Base-by-base conservation (phyloP, 2,113 vertebrate species). In the Psephotus haematonotus region DNA sequence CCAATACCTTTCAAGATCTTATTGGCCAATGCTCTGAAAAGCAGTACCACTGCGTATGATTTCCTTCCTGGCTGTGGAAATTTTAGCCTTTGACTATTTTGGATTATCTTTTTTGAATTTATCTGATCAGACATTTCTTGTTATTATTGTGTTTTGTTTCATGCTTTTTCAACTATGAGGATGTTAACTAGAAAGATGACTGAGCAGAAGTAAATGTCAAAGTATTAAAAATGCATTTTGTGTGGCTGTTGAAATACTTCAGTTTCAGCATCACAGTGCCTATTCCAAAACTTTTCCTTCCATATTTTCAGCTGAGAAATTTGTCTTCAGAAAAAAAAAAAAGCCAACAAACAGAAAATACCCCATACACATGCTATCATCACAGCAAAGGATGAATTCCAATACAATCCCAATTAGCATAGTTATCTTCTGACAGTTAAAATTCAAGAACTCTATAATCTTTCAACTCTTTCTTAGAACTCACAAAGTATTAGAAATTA, bases 201-300 rank as follows among this genome's bases (percentile, higher is more conserved):
- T 39, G 59, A 68, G 64, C 25, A 93, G 60, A 92, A 86, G 80
- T 80, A 93, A 93, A 88, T 50, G 62, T 87, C 77, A 91, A 35
- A 92, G 50, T 49, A 91, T 62, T 85, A 92, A 19, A 91, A 95
- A 91, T 33, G 17, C n/a, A 46, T 70, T 89, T 72, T 89, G 14
- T 49, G 50, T 87, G 60, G 29, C 74, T 82, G 70, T 35, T 82
- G 53, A 82, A 93, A 76, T 69, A 65, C 24, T 82, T 84, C 19
- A 13, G 29, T 62, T 83, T 88, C 55, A 71, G 72, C 5, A 3
- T 63, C 59, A 46, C 0, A 87, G 7, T 3, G 6, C 41, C 46
- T 82, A 69, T 31, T 77, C 37, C 65, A 67, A 91, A 89, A 49
- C 6, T 62, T 22, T 50, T 70, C 27, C 67, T 82, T 71, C 39